Evolutionary conservation across 1,140 invertebrate genomes (phyloP).

Genomic region (Ericerus pela): DNA sequence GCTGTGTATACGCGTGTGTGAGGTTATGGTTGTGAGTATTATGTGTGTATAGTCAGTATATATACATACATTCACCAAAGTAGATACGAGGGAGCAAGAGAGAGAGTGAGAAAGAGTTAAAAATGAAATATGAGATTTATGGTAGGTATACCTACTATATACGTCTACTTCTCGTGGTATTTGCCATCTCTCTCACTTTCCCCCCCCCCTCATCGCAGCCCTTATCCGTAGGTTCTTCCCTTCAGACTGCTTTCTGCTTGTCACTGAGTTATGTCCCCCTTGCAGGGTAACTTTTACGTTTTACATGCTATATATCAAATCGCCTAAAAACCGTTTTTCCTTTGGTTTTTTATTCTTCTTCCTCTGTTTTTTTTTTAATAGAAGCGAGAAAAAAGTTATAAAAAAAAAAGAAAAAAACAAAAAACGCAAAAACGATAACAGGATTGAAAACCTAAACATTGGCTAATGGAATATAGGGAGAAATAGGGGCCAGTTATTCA

Average conservation of each 20-base stretch:
- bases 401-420: too few species aligned
- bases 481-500: too few species aligned
- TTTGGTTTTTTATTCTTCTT: too few species aligned
- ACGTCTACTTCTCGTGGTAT: background rate
- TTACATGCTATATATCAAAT: background rate
- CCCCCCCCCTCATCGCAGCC: too few species aligned
- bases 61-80: background rate
- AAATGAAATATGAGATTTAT: conserved; percentile 12
- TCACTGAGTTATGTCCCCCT: background rate
- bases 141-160: background rate
- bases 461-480: too few species aligned
- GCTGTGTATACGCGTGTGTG: too few species aligned
- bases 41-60: background rate
- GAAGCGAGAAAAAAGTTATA: too few species aligned
- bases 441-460: too few species aligned
- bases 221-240: too few species aligned
- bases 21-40: too few species aligned
- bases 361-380: too few species aligned
- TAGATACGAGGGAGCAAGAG: background rate
- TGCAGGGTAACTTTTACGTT: background rate
- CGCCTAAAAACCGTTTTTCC: background rate
- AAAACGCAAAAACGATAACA: too few species aligned
- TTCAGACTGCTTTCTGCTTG: background rate
- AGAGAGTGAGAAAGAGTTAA: background rate
- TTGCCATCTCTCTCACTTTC: background rate